phyloP scores from a whole-genome alignment of 2,797 vertebrate genomes.

The Danio kyathit region DNA sequence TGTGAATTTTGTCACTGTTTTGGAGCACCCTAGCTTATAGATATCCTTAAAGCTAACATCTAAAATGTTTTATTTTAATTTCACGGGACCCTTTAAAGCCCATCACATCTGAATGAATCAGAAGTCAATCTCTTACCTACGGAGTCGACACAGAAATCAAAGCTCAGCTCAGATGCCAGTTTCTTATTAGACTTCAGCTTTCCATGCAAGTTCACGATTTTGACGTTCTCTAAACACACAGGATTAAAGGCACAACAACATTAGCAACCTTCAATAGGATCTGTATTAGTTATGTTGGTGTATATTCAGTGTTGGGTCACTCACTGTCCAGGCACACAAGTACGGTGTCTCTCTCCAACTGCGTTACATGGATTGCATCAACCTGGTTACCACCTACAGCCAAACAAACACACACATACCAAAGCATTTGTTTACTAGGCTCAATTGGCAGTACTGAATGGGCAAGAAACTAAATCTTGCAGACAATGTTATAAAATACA shows the following conservation, averaged over 20 bases:
- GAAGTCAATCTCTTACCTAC: conserved; percentile 84
- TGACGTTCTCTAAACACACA: conserved; percentile 83
- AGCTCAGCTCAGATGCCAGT: conserved; percentile 96
- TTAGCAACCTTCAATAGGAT: not conserved
- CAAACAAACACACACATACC: conserved; percentile 1
- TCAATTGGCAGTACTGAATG: not conserved
- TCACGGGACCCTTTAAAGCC: not conserved
- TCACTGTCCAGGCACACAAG: conserved; percentile 97
- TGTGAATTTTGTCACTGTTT: too few relatives aligned
- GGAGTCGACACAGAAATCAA: conserved; percentile 95
- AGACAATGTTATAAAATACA: too few relatives aligned
- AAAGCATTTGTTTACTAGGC: not conserved
- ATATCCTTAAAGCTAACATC: too few relatives aligned
- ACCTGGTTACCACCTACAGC: conserved; percentile 84
- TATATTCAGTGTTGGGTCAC: conserved; percentile 65
- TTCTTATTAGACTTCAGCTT: conserved; percentile 97
- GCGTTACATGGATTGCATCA: conserved; percentile 95
- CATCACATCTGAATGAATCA: not conserved
- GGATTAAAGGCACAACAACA: not conserved
- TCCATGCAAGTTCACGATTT: conserved; percentile 98
- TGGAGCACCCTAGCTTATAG: too few relatives aligned
- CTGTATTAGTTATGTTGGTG: not conserved
- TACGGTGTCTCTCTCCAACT: conserved; percentile 97
- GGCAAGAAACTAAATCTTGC: not conserved
- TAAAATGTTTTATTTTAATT: too few relatives aligned